These are phyloP conservation scores for Pelochelys cantorii DNA, from an alignment of 2,797 vertebrate species.

Conservation along the genomic window DNA sequence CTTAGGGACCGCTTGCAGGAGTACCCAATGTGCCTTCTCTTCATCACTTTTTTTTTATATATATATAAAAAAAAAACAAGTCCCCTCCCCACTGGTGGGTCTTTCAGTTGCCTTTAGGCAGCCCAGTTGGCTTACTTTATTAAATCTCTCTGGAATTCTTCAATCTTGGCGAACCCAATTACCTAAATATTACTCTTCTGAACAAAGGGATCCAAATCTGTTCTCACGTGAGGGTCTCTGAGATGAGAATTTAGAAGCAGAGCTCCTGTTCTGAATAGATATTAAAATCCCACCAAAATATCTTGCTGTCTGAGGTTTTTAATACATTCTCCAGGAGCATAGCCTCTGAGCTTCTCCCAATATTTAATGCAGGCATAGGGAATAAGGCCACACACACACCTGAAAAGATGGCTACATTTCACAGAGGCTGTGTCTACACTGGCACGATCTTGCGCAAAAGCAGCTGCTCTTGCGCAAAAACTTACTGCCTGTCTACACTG, in stretches of 20 bases:
- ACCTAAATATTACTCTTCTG: not conserved
- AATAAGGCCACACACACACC: too few species aligned
- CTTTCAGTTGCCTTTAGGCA: fast-evolving
- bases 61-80: too few species aligned
- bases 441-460: too few species aligned
- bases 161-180: not conserved
- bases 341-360: constrained; percentile 41
- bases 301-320: not conserved
- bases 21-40: not conserved
- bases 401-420: not conserved
- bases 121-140: not conserved
- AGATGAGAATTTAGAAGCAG: not conserved
- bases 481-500: too few species aligned
- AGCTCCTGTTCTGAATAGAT: not conserved
- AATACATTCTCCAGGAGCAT: not conserved
- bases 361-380: constrained; percentile 32
- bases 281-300: constrained; percentile 26
- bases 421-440: too few species aligned
- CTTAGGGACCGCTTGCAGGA: not conserved
- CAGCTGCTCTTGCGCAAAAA: too few species aligned
- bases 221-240: not conserved
- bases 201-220: not conserved
- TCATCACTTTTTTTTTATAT: not conserved
- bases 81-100: not conserved
- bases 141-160: not conserved